Evolutionary conservation across 1,140 invertebrate genomes (phyloP).

Genomic region (Coenobita brevimanus): DNA sequence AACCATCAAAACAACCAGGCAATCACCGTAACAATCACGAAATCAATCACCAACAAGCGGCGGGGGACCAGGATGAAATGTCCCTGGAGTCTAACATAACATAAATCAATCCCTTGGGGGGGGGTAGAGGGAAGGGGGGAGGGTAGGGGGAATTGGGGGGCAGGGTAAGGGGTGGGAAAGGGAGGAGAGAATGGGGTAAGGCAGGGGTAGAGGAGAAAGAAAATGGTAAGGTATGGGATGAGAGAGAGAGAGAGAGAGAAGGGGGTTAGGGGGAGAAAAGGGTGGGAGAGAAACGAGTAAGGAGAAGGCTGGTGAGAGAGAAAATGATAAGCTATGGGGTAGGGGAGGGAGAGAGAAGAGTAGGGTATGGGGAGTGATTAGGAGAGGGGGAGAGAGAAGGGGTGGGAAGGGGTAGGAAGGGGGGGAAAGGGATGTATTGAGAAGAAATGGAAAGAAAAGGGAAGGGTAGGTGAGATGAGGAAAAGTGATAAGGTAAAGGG

Average conservation of each 20-base stretch:
- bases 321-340: no score
- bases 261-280: no score
- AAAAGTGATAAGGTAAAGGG: background rate
- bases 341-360: background rate
- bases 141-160: background rate
- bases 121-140: background rate
- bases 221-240: background rate
- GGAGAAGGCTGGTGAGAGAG: no score
- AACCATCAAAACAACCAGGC: no score
- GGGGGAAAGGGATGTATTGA: background rate
- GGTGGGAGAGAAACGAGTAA: no score
- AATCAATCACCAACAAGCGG: no score
- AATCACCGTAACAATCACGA: no score
- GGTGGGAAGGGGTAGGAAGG: no score
- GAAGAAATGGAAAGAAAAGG: background rate
- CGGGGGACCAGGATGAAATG: no score
- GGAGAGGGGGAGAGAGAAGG: background rate
- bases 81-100: no score
- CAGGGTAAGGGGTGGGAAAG: background rate
- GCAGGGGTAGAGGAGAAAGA: background rate
- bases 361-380: background rate
- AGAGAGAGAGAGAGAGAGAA: no score
- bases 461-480: background rate
- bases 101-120: background rate
- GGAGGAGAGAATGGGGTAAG: background rate